Base-by-base conservation (phyloP, 2,797 vertebrate genomes). In the Gobionotothen gibberifrons region DNA sequence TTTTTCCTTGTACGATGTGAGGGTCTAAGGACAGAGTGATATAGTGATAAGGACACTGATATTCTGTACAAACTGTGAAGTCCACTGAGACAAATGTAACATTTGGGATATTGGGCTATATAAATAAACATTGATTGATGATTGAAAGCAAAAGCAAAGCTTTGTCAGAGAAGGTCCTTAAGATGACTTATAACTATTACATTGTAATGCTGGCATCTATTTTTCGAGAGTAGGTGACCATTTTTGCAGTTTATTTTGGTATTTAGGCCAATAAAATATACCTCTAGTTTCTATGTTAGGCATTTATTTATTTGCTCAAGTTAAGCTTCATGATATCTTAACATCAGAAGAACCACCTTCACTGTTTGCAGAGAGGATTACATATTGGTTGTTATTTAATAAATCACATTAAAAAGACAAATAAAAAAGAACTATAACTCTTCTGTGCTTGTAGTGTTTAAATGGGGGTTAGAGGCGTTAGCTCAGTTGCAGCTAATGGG, bases 401-500 rank as follows among this genome's bases (percentile, higher is more conserved):
- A 69, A 58, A 55, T 19, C 52, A 19, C 10, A n/a, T 58, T 78
- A 49, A 60, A 42, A 51, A 75, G 19, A 6, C n/a, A 66, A 39
- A 63, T 57, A 42, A 60, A 36, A 46, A 60, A 11, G 42, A 26
- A 29, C 69, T 21, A 10, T 69, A 51, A 40, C 21, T 52, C 10
- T 40, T 32, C 44, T 67, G 40, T 57, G 3, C 52, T 9, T 62
- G 9, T 12, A 44, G 42, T n/a, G 3, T 63, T 72, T 75, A 70
- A 22, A 63, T 19, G 10, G 26, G 56, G 76, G 29, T 15, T 48
- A 46, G 59, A 69, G 63, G 58, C 64, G 47, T 73, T 21, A 60
- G 36, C 40, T 68, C 46, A 46, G 51, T 43, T 39, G 32, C 59
- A 78, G 60, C 58, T 81, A 82, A 79, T 81, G 51, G 32, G 49